A percentile compares a stretch with the other conserved stretches of the same genome.
Evolutionary conservation across 1,140 invertebrate species (phyloP).

Genomic region (Riptortus pedestris): DNA sequence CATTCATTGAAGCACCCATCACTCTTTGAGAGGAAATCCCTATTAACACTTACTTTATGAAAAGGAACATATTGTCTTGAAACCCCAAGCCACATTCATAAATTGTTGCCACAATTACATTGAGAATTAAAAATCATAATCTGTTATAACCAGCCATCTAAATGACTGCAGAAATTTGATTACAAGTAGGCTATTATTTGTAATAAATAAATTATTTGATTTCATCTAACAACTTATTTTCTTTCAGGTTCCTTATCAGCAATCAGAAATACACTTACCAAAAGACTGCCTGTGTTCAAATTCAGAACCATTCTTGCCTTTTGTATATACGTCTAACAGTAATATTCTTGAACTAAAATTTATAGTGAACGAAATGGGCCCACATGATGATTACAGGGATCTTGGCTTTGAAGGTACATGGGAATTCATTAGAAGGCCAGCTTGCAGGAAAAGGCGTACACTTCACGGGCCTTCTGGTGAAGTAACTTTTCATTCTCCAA

Average conservation of each 20-base stretch:
- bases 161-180: too few species aligned
- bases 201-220: neutral
- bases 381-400: conserved; percentile 69
- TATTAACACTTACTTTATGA: too few species aligned
- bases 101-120: too few species aligned
- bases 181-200: too few species aligned
- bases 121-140: too few species aligned
- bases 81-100: too few species aligned
- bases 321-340: conserved; percentile 64
- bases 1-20: too few species aligned
- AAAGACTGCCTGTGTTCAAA: conserved; percentile 62
- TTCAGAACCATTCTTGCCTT: conserved; percentile 44
- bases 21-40: too few species aligned
- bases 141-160: too few species aligned
- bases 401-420: conserved; percentile 73
- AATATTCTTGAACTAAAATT: conserved; percentile 72
- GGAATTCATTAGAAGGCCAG: conserved; percentile 61
- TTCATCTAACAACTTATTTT: neutral
- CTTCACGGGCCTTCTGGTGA: conserved; percentile 66
- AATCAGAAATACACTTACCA: conserved; percentile 47
- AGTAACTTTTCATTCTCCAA: conserved; percentile 49
- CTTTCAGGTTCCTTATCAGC: conserved; percentile 46
- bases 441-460: conserved; percentile 52
- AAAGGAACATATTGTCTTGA: too few species aligned
- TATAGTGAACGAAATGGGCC: conserved; percentile 66